Percentiles rank a stretch among this genome's conserved stretches.
These are phyloP conservation scores for Eurystomus gularis DNA, from an alignment of 2,113 vertebrate genomes.

Conservation along the genomic window DNA sequence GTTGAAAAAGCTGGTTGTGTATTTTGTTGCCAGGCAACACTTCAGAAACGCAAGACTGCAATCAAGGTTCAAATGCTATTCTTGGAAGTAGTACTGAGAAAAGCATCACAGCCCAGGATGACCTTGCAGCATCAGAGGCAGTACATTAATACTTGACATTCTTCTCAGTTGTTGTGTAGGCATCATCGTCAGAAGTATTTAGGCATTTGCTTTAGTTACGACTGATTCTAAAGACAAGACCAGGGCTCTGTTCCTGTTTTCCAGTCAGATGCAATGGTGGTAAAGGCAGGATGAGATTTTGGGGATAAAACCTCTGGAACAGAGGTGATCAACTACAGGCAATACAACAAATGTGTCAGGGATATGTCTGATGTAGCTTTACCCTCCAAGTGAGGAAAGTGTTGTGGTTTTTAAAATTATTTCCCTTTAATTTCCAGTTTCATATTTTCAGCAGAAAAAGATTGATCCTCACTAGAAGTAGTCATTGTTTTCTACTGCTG, in stretches of 20 bases:
- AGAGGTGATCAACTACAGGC: neutral
- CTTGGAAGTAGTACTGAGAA: neutral
- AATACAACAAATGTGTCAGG: neutral
- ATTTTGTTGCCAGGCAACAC: constrained; percentile 23
- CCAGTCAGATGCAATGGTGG: neutral
- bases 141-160: fast-evolving
- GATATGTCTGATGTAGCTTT: neutral
- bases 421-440: neutral
- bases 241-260: neutral
- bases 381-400: neutral
- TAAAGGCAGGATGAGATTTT: neutral
- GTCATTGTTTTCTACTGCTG: neutral
- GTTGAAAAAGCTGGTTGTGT: neutral
- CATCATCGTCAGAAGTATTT: neutral
- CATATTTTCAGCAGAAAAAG: neutral
- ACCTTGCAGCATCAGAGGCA: neutral
- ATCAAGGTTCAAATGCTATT: neutral
- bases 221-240: neutral
- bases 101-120: neutral
- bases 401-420: fast-evolving
- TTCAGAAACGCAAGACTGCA: neutral
- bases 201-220: neutral
- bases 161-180: fast-evolving
- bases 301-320: neutral
- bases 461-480: neutral